Evolutionary conservation across 2,113 vertebrate genomes (phyloP).

Genomic region (human (Homo sapiens)): GRCh38 chr11:105862001-105862500

Average conservation of each 20-base stretch:
- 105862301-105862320: background rate
- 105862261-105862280: background rate
- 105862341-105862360: background rate
- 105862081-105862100: constrained; percentile 99
- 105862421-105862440: background rate
- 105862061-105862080: constrained; percentile 99
- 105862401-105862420: background rate
- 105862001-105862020: constrained; percentile 72
- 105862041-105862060: constrained; percentile 99
- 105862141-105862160: constrained; percentile 97
- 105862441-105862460: background rate
- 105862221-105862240: background rate
- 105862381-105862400: background rate
- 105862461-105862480: background rate
- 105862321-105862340: background rate
- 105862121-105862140: constrained; percentile 96
- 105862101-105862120: constrained; percentile 98
- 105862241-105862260: background rate
- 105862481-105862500: background rate
- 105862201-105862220: constrained; percentile 92
- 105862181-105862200: constrained; percentile 96
- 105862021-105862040: constrained; percentile 99
- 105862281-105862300: background rate
- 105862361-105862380: background rate
- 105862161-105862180: constrained; percentile 98